Evolutionary conservation across 2,888 invertebrate species (phyloP), one percentile per base, ranked within the genome.

Genomic region (Drosophila borborema): DNA sequence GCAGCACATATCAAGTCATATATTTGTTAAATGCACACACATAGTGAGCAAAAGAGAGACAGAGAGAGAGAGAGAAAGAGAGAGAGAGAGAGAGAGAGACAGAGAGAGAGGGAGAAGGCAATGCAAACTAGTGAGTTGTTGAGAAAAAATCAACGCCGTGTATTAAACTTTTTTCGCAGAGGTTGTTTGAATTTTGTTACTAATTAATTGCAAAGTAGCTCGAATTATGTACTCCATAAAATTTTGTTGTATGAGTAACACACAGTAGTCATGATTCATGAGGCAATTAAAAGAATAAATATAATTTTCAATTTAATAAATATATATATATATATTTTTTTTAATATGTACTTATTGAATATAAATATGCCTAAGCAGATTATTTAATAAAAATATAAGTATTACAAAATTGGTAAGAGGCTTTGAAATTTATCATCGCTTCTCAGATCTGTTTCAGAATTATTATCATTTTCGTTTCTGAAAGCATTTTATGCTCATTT

Each of bases 161-260:
- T 74, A 73, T 79, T 79, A 68, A 77, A 81, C 73, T 87, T 86
- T 64, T 64, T 74, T 51, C 63, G 62, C 38, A 63, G 69, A 84
- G 85, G 78, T 85, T 90, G 89, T 84, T 79, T 89, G 87, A 74
- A 84, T 87, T 89, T 80, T 77, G 82, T 77, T 87, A 77, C 77
- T 87, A 89, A 89, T 87, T 90, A 87, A 87, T 90, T 87, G 89
- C 80, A 63, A 79, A 79, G 74, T 77, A 74, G 75, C 49, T 56
- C 60, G 43, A 69, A 34, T 43, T 70, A 23, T 31, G 71, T 73
- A 66, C 65, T 59, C 68, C 62, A 20, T 43, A n/a, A 9, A 16
- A 9, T 10, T 2, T 10, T 16, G 16, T 14, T 23, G 23, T 0
- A 2, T 38, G 9, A 10, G 20, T 38, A 38, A 16, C 2, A 23